These are phyloP conservation scores for Sinodicranocentrus sp. DNA, from an alignment of 2,888 invertebrate genomes.

Conservation along the genomic window DNA sequence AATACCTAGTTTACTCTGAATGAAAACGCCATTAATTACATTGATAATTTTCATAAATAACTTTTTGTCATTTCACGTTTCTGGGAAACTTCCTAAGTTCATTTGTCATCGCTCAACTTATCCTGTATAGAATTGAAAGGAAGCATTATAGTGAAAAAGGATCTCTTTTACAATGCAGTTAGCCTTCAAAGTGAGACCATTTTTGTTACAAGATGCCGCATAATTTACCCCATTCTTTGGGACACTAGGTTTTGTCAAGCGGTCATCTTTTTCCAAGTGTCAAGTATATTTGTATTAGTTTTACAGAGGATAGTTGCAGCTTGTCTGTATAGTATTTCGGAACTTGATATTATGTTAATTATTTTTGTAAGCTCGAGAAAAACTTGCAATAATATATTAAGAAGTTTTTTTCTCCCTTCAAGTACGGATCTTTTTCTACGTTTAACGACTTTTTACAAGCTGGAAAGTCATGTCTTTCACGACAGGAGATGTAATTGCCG, in stretches of 20 bases:
- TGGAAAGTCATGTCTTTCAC: slow-evolving; percentile 61
- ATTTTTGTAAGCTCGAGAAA: background rate
- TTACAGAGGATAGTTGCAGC: too few relatives aligned
- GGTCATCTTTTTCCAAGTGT: slow-evolving; percentile 19
- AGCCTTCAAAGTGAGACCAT: slow-evolving; percentile 7
- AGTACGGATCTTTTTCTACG: slow-evolving; percentile 24
- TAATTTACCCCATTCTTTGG: slow-evolving; percentile 38
- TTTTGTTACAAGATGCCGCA: slow-evolving; percentile 23
- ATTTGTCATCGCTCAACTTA: background rate
- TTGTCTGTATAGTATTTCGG: background rate
- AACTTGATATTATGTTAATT: slow-evolving; percentile 49
- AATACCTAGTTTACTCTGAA: slow-evolving; percentile 10
- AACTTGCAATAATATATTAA: slow-evolving; percentile 55
- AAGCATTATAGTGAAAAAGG: background rate
- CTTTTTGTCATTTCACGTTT: too few relatives aligned
- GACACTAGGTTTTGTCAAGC: slow-evolving; percentile 47
- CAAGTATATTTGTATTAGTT: too few relatives aligned
- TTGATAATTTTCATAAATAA: slow-evolving; percentile 19
- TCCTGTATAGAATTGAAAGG: background rate
- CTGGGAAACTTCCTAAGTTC: background rate
- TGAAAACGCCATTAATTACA: slow-evolving; percentile 25
- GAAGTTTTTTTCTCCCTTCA: slow-evolving; percentile 32
- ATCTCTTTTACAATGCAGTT: background rate
- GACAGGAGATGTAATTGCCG: slow-evolving; percentile 66
- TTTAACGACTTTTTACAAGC: slow-evolving; percentile 50